Conservation (phyloP, 2,797 vertebrate genomes). For the Leptoclinus maculatus region DNA sequence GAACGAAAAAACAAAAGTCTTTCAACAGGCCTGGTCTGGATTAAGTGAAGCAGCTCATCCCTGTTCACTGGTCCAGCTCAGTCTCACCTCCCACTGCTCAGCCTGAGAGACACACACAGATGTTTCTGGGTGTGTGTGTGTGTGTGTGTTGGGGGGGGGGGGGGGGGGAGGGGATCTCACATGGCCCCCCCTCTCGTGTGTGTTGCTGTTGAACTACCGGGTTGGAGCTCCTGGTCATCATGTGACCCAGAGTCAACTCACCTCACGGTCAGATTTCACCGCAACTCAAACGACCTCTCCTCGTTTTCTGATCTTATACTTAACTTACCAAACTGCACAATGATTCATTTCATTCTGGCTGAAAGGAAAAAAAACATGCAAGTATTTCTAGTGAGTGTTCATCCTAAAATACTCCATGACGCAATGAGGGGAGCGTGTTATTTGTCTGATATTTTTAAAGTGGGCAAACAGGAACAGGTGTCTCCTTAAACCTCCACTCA, state of each 20-base stretch:
- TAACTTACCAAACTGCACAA: neutral
- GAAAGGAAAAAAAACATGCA: neutral
- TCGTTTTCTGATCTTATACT: slow-evolving; percentile 10
- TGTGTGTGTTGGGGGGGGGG: slow-evolving; percentile 30
- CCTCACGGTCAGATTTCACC: slow-evolving; percentile 35
- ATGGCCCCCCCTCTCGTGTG: slow-evolving; percentile 26
- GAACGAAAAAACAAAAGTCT: slow-evolving; percentile 47
- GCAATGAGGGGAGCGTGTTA: neutral
- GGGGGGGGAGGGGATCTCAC: slow-evolving; percentile 36
- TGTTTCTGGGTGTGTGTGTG: slow-evolving; percentile 65
- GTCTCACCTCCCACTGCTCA: slow-evolving; percentile 36
- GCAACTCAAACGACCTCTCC: neutral
- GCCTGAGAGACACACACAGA: slow-evolving; percentile 46
- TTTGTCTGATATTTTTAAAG: slow-evolving; percentile 21
- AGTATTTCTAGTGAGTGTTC: neutral
- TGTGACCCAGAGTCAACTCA: slow-evolving; percentile 50
- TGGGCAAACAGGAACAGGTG: slow-evolving; percentile 3
- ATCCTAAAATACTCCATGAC: neutral
- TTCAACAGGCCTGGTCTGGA: slow-evolving; percentile 36
- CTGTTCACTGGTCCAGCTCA: slow-evolving; percentile 47
- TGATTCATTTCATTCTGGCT: slow-evolving; percentile 19
- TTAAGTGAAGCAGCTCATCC: slow-evolving; percentile 35
- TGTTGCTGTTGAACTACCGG: slow-evolving; percentile 24
- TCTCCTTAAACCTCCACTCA: slow-evolving; percentile 20
- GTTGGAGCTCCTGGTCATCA: slow-evolving; percentile 49